Base-by-base conservation (phyloP, 2,888 invertebrate species). In the Cerceris ruficornis region DNA sequence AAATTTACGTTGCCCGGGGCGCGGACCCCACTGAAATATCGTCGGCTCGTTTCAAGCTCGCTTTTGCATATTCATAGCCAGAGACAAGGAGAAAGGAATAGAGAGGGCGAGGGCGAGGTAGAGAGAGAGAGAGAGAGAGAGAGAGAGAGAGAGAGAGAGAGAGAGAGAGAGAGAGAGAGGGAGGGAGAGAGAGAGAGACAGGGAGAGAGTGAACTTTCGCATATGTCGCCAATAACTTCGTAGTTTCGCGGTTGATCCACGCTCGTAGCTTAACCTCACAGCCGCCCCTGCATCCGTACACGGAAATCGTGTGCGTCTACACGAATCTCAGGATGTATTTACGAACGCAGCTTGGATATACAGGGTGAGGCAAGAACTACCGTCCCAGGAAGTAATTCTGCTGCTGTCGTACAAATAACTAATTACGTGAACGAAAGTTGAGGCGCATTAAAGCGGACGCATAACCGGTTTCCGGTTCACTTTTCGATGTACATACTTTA, bases 21-120 rank as follows among this genome's bases (percentile, higher is more conserved):
- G 73, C 77, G 78, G 78, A 75, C 69, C 62, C 68, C 74, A 73
- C 84, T 85, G 88, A 88, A 88, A 90, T 90, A 90, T 89, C 82
- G 86, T 85, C 83, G 86, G 85, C 84, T 88, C 88, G 89, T 88
- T 85, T 87, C 82, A 82, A 74, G 78, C 81, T 77, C 70, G 82
- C 86, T 87, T 84, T 86, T 91, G 90, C 87, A 91, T 91, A 91
- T 91, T 90, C 90, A 91, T 90, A 81, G 70, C 59, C 65, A 14
- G 41, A 59, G 8, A n/a, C 7, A 41, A 41, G 13, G 17, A 15
- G 54, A 46, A 62, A 65, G 59, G 69, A 59, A 28, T 39, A 50
- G 62, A 59, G 64, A 61, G 67, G 57, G 54, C 59, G 66, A 54
- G 64, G 42, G 75, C 41, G 73, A 58, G 61, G 46, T 61, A 60